Evolutionary conservation across 1,140 invertebrate species (phyloP).

Genomic region (Papilio dardanus): DNA sequence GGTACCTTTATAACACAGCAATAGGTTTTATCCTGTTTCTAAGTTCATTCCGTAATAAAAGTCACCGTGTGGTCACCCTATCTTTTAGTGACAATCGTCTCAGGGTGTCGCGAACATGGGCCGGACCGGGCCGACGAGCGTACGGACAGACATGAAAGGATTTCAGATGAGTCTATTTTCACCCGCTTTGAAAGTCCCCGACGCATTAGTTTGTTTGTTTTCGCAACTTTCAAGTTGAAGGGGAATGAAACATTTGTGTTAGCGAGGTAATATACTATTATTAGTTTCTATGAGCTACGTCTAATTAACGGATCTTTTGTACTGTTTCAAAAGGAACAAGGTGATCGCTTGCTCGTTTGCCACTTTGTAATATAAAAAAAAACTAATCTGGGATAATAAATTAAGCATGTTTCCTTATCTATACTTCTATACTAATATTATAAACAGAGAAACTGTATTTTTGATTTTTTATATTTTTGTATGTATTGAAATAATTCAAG

Average conservation of each 20-base stretch:
- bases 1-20: no score
- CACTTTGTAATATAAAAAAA: no score
- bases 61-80: slow-evolving; percentile 10
- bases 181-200: slow-evolving; percentile 66
- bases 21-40: not conserved
- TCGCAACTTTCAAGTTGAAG: slow-evolving; percentile 68
- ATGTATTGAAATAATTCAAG: no score
- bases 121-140: slow-evolving; percentile 44
- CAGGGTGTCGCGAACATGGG: slow-evolving; percentile 56
- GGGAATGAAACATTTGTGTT: slow-evolving; percentile 57
- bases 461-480: no score
- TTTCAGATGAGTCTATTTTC: slow-evolving; percentile 74
- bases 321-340: not conserved
- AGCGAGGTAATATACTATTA: slow-evolving; percentile 46
- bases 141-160: slow-evolving; percentile 69
- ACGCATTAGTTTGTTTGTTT: slow-evolving; percentile 71
- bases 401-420: no score
- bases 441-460: no score
- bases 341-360: no score
- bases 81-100: slow-evolving; percentile 3
- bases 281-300: slow-evolving; percentile 37
- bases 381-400: not conserved
- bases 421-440: no score
- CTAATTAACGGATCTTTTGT: slow-evolving; percentile 29
- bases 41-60: not conserved